These are phyloP conservation scores for Trichoplusia ni DNA, from an alignment of 1,140 invertebrate genomes.

Conservation along the genomic window DNA sequence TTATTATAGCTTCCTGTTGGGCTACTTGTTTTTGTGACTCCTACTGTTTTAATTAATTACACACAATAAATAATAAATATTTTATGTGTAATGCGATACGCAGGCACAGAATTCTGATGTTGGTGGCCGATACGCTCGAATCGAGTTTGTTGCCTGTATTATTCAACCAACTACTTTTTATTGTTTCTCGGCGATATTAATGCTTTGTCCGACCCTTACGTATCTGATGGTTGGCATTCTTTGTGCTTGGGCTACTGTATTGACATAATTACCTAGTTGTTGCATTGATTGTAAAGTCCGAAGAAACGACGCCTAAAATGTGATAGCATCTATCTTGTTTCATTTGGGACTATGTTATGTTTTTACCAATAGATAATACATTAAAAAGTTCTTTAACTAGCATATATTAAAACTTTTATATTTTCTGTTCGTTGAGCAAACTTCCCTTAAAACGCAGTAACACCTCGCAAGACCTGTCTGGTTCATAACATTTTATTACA, in stretches of 20 bases:
- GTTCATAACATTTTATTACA: neutral
- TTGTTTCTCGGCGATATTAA: slow-evolving; percentile 61
- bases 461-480: neutral
- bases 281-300: neutral
- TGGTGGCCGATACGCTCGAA: slow-evolving; percentile 55
- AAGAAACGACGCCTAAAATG: neutral
- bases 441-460: no score
- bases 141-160: slow-evolving; percentile 52
- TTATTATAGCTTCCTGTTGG: slow-evolving; percentile 80
- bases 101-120: slow-evolving; percentile 58
- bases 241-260: slow-evolving; percentile 41
- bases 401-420: no score
- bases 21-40: slow-evolving; percentile 79
- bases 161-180: slow-evolving; percentile 67
- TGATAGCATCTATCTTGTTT: neutral
- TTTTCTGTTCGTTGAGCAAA: no score
- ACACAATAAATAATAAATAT: slow-evolving; percentile 79
- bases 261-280: slow-evolving; percentile 36
- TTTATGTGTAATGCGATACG: slow-evolving; percentile 78
- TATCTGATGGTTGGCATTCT: slow-evolving; percentile 36
- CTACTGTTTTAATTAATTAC: slow-evolving; percentile 80
- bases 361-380: neutral
- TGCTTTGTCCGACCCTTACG: slow-evolving; percentile 36
- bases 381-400: no score
- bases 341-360: neutral